Percentiles rank a stretch among this genome's conserved stretches.
These are phyloP conservation scores for Platycheirus rosarum DNA, from an alignment of 2,888 invertebrate genomes.

Conservation along the genomic window DNA sequence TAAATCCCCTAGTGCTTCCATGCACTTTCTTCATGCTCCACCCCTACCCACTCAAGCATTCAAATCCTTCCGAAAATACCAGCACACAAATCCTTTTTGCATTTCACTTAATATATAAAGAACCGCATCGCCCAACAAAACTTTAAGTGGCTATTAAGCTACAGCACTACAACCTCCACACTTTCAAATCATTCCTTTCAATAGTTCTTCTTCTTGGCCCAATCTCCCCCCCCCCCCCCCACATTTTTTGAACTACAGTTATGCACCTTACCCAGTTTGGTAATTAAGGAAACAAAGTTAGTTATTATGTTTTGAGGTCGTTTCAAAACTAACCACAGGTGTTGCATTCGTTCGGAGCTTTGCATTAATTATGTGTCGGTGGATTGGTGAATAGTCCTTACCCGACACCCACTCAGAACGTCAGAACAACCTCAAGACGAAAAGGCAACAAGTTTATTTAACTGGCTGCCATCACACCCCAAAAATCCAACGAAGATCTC, in stretches of 20 bases:
- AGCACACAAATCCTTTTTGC: slow-evolving; percentile 33
- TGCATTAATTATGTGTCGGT: slow-evolving; percentile 82
- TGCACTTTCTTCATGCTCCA: neutral
- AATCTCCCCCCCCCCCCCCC: neutral
- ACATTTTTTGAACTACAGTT: neutral
- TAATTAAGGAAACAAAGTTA: slow-evolving; percentile 74
- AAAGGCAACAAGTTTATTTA: slow-evolving; percentile 71
- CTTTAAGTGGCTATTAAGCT: slow-evolving; percentile 70
- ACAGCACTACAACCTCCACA: slow-evolving; percentile 60
- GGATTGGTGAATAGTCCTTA: slow-evolving; percentile 7
- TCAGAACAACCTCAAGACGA: slow-evolving; percentile 40
- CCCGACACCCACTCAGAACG: neutral
- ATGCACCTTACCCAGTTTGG: slow-evolving; percentile 48
- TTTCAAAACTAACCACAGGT: slow-evolving; percentile 82
- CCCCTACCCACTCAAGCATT: neutral
- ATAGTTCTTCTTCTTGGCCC: slow-evolving; percentile 2
- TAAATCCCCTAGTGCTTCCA: neutral
- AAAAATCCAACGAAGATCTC: slow-evolving; percentile 37
- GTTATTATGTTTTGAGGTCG: slow-evolving; percentile 78
- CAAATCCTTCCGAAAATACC: slow-evolving; percentile 49
- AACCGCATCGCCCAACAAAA: slow-evolving; percentile 15
- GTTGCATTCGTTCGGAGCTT: slow-evolving; percentile 83
- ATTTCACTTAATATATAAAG: slow-evolving; percentile 37
- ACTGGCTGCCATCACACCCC: slow-evolving; percentile 2
- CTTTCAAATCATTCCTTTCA: slow-evolving; percentile 31